Conservation (phyloP, 1,140 invertebrate genomes). For the Procambarus clarkii region DNA sequence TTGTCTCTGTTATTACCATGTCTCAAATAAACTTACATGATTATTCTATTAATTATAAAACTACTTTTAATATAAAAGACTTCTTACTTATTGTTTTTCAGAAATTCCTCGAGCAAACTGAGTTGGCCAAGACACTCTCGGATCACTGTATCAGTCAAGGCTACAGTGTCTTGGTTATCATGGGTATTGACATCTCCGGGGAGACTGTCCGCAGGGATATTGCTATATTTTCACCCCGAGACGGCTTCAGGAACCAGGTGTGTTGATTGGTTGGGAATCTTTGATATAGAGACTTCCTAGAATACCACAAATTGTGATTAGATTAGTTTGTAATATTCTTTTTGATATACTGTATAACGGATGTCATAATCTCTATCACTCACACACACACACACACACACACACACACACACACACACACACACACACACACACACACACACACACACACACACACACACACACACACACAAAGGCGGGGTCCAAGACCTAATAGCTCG, state of each 20-base stretch:
- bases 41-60: not conserved
- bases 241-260: constrained; percentile 24
- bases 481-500: too few species aligned
- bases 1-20: too few species aligned
- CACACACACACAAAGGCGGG: too few species aligned
- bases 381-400: too few species aligned
- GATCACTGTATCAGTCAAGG: constrained; percentile 9
- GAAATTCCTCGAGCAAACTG: constrained; percentile 13
- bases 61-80: not conserved
- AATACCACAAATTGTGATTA: too few species aligned
- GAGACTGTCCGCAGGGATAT: constrained; percentile 32
- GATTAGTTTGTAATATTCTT: too few species aligned
- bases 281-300: not conserved
- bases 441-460: not conserved
- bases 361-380: too few species aligned
- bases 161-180: constrained; percentile 23
- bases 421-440: not conserved
- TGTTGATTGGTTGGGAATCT: not conserved
- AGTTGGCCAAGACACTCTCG: not conserved
- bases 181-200: constrained; percentile 23
- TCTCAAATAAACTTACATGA: too few species aligned
- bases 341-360: too few species aligned
- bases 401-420: constrained; percentile 10
- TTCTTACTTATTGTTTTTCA: not conserved
- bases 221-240: constrained; percentile 20